These are phyloP conservation scores for Erpetoichthys calabaricus DNA, from an alignment of 2,797 vertebrate genomes.

Conservation along the genomic window DNA sequence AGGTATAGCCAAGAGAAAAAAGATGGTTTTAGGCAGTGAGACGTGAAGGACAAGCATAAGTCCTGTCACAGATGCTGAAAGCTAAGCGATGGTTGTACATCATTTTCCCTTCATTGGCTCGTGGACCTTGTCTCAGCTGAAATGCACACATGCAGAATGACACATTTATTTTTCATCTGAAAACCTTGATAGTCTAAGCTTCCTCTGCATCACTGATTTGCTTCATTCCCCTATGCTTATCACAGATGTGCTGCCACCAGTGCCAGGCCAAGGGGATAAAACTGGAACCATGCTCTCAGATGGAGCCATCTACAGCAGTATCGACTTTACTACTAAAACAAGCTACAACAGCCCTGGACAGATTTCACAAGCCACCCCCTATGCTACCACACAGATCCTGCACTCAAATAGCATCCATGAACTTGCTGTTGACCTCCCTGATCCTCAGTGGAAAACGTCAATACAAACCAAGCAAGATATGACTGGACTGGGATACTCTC, in stretches of 20 bases:
- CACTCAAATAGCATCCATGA: conserved; percentile 95
- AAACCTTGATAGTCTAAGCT: conserved; percentile 25
- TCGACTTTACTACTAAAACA: conserved; percentile 92
- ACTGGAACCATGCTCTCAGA: conserved; percentile 91
- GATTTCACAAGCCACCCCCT: conserved; percentile 83
- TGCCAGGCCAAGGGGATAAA: conserved; percentile 80
- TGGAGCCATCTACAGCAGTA: conserved; percentile 97
- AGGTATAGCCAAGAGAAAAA: conserved; percentile 27
- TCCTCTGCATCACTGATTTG: conserved; percentile 33
- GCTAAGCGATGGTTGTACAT: conserved; percentile 68
- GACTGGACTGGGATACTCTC: conserved; percentile 82
- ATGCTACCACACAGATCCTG: conserved; percentile 92
- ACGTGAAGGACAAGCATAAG: conserved; percentile 74
- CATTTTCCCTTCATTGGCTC: conserved; percentile 79
- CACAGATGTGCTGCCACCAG: conserved; percentile 69
- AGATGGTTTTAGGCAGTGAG: conserved; percentile 62
- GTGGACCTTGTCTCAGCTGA: conserved; percentile 46
- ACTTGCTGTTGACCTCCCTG: conserved; percentile 87
- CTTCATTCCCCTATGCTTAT: conserved; percentile 34
- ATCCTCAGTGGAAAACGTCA: conserved; percentile 88
- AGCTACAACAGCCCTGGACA: conserved; percentile 87
- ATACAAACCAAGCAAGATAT: conserved; percentile 90
- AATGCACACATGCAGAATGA: conserved; percentile 44
- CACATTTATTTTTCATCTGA: conserved; percentile 48
- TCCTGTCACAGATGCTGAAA: conserved; percentile 70